A percentile compares a stretch with the other conserved stretches of the same genome.
phyloP scores from a whole-genome alignment of 92 coral and sea anemone species.

The Palythoa grandis region DNA sequence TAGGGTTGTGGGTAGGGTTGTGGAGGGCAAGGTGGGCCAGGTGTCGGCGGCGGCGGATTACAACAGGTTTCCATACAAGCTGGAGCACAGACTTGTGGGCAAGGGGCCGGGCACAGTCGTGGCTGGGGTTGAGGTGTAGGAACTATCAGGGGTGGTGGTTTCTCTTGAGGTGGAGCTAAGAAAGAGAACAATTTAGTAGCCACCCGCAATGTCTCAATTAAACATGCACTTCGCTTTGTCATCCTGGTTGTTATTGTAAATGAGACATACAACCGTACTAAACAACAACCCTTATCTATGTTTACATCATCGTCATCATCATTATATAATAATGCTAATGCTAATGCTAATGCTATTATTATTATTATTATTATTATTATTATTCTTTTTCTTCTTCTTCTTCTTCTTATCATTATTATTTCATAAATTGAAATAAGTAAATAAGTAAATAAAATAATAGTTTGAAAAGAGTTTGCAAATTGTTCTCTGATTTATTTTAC shows the following conservation, averaged over 20 bases:
- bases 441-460: too few relatives aligned
- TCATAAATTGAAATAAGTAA: too few relatives aligned
- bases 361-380: too few relatives aligned
- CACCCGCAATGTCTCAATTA: background rate
- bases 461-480: too few relatives aligned
- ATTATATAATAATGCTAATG: background rate
- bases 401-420: too few relatives aligned
- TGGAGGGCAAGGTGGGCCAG: slow-evolving; percentile 33
- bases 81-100: slow-evolving; percentile 85
- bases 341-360: too few relatives aligned
- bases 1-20: slow-evolving; percentile 47
- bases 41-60: slow-evolving; percentile 48
- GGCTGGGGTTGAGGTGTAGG: slow-evolving; percentile 73
- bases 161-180: slow-evolving; percentile 58
- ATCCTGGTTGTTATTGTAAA: background rate
- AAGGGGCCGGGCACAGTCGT: slow-evolving; percentile 72
- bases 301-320: background rate
- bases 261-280: background rate
- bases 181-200: background rate
- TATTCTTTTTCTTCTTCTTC: background rate
- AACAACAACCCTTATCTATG: background rate
- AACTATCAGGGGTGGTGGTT: slow-evolving; percentile 79
- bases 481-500: too few relatives aligned
- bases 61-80: slow-evolving; percentile 80
- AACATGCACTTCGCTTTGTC: background rate